These are phyloP conservation scores for Stictocephala bisonia DNA, from an alignment of 2,888 invertebrate genomes.

Conservation along the genomic window DNA sequence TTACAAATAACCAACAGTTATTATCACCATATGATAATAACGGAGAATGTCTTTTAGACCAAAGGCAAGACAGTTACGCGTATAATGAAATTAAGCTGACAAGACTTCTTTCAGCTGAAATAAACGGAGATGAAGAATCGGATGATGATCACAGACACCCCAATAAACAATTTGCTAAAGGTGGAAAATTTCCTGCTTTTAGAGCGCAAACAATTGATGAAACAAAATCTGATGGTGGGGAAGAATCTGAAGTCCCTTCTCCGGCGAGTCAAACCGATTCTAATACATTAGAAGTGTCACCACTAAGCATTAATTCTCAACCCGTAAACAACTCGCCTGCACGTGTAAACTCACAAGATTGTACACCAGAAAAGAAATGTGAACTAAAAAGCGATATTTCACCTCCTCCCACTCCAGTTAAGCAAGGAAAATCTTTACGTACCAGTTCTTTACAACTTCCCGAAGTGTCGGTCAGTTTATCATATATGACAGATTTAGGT, in stretches of 20 bases:
- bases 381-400: background rate
- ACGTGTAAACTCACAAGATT: background rate
- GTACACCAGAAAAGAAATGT: background rate
- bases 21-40: background rate
- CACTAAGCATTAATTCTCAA: background rate
- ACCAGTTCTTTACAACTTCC: background rate
- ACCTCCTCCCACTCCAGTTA: background rate
- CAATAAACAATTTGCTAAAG: background rate
- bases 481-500: background rate
- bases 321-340: no score
- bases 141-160: slow-evolving; percentile 16
- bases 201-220: slow-evolving; percentile 8
- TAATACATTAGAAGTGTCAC: slow-evolving; percentile 7
- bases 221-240: slow-evolving; percentile 8
- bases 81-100: slow-evolving; percentile 8
- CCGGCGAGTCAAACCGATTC: background rate
- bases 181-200: slow-evolving; percentile 15
- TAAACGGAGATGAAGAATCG: background rate
- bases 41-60: background rate
- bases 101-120: background rate
- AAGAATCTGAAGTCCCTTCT: slow-evolving; percentile 5
- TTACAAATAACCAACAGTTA: slow-evolving; percentile 4
- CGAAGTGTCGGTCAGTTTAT: background rate
- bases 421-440: background rate
- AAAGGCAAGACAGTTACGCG: slow-evolving; percentile 15